phyloP scores from a whole-genome alignment of 2,888 invertebrate genomes.

The Agrochola lychnidis region DNA sequence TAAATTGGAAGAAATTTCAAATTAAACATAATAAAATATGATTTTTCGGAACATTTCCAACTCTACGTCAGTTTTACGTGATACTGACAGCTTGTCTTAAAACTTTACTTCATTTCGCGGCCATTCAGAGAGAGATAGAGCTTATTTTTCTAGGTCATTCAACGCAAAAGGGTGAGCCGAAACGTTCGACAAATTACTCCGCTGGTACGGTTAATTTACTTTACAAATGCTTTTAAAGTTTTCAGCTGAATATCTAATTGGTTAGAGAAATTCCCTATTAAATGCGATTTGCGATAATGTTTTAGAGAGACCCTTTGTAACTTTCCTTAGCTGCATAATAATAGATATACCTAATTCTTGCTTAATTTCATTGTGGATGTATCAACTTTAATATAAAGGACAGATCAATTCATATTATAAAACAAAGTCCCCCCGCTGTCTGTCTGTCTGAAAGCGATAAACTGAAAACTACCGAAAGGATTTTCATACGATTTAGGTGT shows the following conservation, averaged over 20 bases:
- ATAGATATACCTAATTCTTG: neutral
- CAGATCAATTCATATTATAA: neutral
- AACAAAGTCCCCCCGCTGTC: no score
- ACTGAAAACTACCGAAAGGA: no score
- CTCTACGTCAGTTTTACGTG: slow-evolving; percentile 66
- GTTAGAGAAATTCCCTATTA: slow-evolving; percentile 66
- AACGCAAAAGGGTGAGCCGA: slow-evolving; percentile 77
- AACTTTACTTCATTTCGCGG: slow-evolving; percentile 78
- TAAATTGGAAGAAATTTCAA: slow-evolving; percentile 24
- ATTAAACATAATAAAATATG: slow-evolving; percentile 31
- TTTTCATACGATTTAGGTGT: no score
- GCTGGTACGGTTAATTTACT: slow-evolving; percentile 83
- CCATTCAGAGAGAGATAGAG: slow-evolving; percentile 69
- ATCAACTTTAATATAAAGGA: slow-evolving; percentile 22
- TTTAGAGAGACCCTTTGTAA: slow-evolving; percentile 20
- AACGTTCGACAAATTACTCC: slow-evolving; percentile 83
- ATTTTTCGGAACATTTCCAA: slow-evolving; percentile 47
- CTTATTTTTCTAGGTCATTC: slow-evolving; percentile 79
- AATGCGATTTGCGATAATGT: slow-evolving; percentile 46
- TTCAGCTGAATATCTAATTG: slow-evolving; percentile 75
- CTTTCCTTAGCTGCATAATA: slow-evolving; percentile 7
- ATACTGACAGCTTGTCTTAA: slow-evolving; percentile 77
- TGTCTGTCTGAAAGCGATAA: no score
- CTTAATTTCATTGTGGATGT: neutral
- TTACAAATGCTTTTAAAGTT: slow-evolving; percentile 84